A percentile compares a stretch with the other conserved stretches of the same genome.
Evolutionary conservation across 2,113 vertebrate genomes (phyloP).

Genomic region (Onychostruthus taczanowskii): DNA sequence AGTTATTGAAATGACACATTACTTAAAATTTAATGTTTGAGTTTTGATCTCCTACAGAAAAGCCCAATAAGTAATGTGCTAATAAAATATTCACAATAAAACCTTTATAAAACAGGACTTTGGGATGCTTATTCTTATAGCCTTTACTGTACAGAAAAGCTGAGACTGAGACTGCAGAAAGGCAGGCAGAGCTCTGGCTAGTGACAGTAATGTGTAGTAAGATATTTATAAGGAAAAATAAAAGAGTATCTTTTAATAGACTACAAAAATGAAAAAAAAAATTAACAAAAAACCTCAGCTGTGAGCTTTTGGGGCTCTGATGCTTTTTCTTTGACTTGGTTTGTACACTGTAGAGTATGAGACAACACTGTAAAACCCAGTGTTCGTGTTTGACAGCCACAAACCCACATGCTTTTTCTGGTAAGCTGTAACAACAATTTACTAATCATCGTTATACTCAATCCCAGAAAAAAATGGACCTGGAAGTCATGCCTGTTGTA

Average conservation of each 20-base stretch:
- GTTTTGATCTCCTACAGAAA: neutral
- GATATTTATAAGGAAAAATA: neutral
- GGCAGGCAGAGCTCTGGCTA: neutral
- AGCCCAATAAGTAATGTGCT: neutral
- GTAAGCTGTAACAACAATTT: neutral
- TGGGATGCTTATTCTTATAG: neutral
- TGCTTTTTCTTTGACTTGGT: neutral
- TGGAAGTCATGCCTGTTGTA: neutral
- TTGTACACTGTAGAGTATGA: neutral
- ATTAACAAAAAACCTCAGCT: accelerated
- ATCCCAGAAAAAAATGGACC: neutral
- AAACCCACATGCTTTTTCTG: neutral
- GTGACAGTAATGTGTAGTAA: neutral
- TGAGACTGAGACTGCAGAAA: neutral
- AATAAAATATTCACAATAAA: neutral
- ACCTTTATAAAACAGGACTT: neutral
- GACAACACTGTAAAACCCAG: neutral
- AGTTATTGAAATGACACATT: neutral
- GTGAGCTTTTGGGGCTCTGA: neutral
- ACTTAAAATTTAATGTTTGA: neutral
- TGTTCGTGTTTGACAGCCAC: neutral
- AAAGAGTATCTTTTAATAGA: neutral
- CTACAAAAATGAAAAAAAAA: neutral
- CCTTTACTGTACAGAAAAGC: neutral
- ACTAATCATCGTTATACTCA: neutral